Evolutionary conservation across 2,113 vertebrate species (phyloP), one percentile per base, ranked within the genome.

Genomic region (Amia ocellicauda): DNA sequence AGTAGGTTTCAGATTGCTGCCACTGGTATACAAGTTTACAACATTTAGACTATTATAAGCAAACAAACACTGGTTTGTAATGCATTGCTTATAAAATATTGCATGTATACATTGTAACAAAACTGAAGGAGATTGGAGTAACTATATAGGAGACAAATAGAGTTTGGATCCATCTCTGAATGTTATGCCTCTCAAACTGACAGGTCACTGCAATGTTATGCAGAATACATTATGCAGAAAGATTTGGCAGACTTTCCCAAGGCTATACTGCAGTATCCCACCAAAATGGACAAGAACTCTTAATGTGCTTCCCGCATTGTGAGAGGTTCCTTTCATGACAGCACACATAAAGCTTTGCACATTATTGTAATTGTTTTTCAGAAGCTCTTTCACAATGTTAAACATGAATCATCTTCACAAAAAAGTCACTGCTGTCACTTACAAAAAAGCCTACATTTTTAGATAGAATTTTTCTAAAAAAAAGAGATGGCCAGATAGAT

Each of bases 281-380:
- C n/a, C 14, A 14, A 47, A 16, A 47, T 16, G 43, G 13, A 14
- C n/a, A 47, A 47, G 8, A 47, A 8, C 10, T 47, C 43, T 13
- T 47, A 47, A 47, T 47, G 13, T 47, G 43, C 43, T 47, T 47
- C 16, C 43, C 43, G 16, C 13, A 47, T 17, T 17, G 43, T 14
- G n/a, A n/a, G 16, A 47, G 43, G 43, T 17, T n/a, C 43, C 7
- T n/a, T 47, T 47, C 16, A 47, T 13, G 43, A 16, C 43, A 47
- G 43, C 7, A 16, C n/a, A n/a, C 11, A 16, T 16, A 47, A 14
- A 47, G n/a, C 43, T 14, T 3, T 47, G 43, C 43, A 47, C 7
- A 47, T 14, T n/a, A 47, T 47, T 47, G 43, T n/a, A 47, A 47
- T 47, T 47, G 43, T 47, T 13, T n/a, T 47, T 47, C 13, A 47